Conservation (phyloP, 2,888 invertebrate genomes). For the Escarpia spicata region DNA sequence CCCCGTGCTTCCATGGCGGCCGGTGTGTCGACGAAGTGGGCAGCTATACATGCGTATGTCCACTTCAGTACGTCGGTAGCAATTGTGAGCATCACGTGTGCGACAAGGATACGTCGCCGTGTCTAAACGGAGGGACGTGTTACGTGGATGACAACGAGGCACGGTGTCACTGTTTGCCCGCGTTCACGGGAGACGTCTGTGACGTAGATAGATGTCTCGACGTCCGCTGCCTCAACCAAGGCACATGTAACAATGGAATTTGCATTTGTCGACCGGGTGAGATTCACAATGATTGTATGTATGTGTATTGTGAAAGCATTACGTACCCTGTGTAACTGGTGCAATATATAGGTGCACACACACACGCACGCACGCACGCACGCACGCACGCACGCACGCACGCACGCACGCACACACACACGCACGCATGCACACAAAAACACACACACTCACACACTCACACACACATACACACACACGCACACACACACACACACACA, state of each 20-base stretch:
- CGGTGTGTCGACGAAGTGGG: not conserved
- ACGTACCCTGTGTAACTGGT: not conserved
- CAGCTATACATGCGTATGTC: not conserved
- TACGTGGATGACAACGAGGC: not conserved
- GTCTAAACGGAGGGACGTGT: constrained; percentile 19
- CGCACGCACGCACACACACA: no score
- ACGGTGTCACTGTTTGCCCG: not conserved
- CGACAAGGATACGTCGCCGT: not conserved
- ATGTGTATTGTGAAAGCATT: not conserved
- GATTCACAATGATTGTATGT: not conserved
- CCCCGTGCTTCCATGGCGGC: not conserved
- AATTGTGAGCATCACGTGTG: not conserved
- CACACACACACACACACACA: not conserved
- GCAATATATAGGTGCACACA: not conserved
- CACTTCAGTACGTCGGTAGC: not conserved
- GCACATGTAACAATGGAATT: constrained; percentile 1
- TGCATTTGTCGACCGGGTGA: constrained; percentile 4
- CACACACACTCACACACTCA: no score
- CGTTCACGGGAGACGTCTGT: not conserved
- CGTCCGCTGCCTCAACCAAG: constrained; percentile 18
- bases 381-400: no score
- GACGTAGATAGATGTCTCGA: not conserved
- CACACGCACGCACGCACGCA: not conserved
- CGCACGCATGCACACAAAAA: no score
- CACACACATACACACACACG: not conserved